Conservation (phyloP, 64 coral and sea anemone genomes). For the Porites lutea region DNA sequence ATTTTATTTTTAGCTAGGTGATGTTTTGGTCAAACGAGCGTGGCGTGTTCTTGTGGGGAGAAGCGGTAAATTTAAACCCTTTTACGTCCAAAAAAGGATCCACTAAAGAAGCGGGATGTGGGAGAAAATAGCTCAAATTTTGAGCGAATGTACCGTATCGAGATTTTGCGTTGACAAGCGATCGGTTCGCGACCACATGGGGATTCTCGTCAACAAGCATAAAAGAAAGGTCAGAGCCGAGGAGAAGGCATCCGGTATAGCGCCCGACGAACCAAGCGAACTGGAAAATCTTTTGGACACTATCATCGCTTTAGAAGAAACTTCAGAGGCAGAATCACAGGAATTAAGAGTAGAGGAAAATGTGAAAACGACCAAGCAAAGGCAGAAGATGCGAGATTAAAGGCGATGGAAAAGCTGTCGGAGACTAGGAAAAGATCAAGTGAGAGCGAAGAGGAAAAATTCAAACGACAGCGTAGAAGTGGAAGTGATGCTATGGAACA, state of each 20-base stretch:
- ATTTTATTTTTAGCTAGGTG: background rate
- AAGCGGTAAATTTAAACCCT: background rate
- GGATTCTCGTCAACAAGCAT: conserved; percentile 34
- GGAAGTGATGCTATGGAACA: conserved; percentile 27
- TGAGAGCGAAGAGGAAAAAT: background rate
- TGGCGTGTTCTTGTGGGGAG: background rate
- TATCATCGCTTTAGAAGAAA: conserved; percentile 52
- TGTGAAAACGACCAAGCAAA: conserved; percentile 25
- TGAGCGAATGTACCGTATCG: conserved; percentile 2
- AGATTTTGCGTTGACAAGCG: conserved; percentile 42
- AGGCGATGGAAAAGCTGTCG: conserved; percentile 40
- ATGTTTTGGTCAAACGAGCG: background rate
- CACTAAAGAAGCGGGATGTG: conserved; percentile 42
- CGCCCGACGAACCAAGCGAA: conserved; percentile 38
- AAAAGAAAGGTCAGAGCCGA: conserved; percentile 38
- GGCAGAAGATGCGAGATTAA: conserved; percentile 11
- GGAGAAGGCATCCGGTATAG: conserved; percentile 49
- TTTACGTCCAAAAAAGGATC: conserved; percentile 25
- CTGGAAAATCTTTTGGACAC: conserved; percentile 18
- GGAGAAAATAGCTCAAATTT: conserved; percentile 34
- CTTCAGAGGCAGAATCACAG: conserved; percentile 4
- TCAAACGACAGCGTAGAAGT: conserved; percentile 16
- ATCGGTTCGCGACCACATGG: conserved; percentile 51
- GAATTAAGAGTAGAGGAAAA: conserved; percentile 14
- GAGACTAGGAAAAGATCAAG: conserved; percentile 31